These are phyloP conservation scores for Choreutis nemorana DNA, from an alignment of 2,888 invertebrate genomes.

Conservation along the genomic window DNA sequence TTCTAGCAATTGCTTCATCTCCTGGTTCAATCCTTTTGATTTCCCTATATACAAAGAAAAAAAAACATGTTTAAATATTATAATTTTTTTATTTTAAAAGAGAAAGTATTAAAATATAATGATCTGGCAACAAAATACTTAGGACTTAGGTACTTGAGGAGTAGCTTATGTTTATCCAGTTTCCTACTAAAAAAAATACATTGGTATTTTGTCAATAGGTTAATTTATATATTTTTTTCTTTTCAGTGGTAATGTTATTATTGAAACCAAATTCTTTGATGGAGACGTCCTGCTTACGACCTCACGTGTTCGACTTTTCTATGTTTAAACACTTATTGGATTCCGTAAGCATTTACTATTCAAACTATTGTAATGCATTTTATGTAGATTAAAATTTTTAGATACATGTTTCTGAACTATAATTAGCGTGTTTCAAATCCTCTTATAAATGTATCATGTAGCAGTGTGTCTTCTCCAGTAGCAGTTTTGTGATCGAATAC, in stretches of 20 bases:
- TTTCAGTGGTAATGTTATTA: conserved; percentile 93
- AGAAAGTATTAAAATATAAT: too few species aligned
- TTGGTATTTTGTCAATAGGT: too few species aligned
- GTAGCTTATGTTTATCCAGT: neutral
- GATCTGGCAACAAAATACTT: too few species aligned
- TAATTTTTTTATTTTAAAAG: too few species aligned
- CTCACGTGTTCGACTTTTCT: conserved; percentile 93
- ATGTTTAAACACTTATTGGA: conserved; percentile 70
- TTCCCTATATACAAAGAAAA: too few species aligned
- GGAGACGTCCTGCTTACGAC: conserved; percentile 93
- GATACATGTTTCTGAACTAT: neutral
- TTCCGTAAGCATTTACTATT: conserved; percentile 30
- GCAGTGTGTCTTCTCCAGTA: neutral
- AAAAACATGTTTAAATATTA: too few species aligned
- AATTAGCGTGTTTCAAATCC: conserved; percentile 2
- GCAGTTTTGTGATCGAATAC: conserved; percentile 1
- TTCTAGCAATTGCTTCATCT: too few species aligned
- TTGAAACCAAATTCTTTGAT: conserved; percentile 97
- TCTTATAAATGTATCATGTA: conserved; percentile 6
- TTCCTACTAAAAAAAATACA: neutral
- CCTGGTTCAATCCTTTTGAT: too few species aligned
- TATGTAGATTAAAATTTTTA: conserved; percentile 6
- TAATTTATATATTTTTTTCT: conserved; percentile 13
- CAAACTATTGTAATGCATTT: conserved; percentile 16
- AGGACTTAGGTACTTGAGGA: too few species aligned